Percentiles rank a stretch among this genome's conserved stretches.
Evolutionary conservation across 2,888 invertebrate genomes (phyloP).

Genomic region (Camponotus fellah): DNA sequence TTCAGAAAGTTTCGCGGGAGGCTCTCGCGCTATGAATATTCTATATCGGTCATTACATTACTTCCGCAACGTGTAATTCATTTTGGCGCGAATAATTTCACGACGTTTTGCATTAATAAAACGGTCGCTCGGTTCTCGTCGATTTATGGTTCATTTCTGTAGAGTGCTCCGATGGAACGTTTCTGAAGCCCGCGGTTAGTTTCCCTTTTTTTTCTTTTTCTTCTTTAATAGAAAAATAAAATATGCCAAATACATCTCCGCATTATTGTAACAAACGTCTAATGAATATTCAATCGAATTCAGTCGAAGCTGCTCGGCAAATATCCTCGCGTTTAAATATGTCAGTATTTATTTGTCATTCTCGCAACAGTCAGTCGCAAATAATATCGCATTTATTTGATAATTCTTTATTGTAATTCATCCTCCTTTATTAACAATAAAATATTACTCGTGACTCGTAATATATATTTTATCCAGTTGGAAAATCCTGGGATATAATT

Average conservation of each 20-base stretch:
- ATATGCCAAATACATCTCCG: slow-evolving; percentile 38
- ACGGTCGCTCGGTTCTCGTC: slow-evolving; percentile 55
- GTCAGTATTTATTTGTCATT: slow-evolving; percentile 6
- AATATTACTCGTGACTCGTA: background rate
- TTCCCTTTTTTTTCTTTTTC: background rate
- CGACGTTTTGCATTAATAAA: slow-evolving; percentile 68
- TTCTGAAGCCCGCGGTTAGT: slow-evolving; percentile 7
- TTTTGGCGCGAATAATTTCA: slow-evolving; percentile 65
- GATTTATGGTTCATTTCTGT: slow-evolving; percentile 66
- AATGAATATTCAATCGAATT: slow-evolving; percentile 42
- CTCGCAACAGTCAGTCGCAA: slow-evolving; percentile 1
- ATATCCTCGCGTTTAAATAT: background rate
- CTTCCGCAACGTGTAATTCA: slow-evolving; percentile 61
- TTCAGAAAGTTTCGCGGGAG: slow-evolving; percentile 47
- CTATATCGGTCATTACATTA: slow-evolving; percentile 51
- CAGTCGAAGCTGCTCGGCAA: background rate
- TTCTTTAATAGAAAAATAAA: slow-evolving; percentile 37
- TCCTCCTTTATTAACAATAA: slow-evolving; percentile 15
- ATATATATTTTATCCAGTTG: background rate
- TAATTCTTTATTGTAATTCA: background rate
- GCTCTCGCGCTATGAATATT: slow-evolving; percentile 50
- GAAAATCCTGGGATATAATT: slow-evolving; percentile 18
- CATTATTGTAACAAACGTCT: slow-evolving; percentile 42
- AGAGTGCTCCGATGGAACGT: slow-evolving; percentile 53
- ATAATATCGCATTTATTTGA: slow-evolving; percentile 3